phyloP scores from a whole-genome alignment of 2,797 vertebrate species.

The Mionectes olivaceus region DNA sequence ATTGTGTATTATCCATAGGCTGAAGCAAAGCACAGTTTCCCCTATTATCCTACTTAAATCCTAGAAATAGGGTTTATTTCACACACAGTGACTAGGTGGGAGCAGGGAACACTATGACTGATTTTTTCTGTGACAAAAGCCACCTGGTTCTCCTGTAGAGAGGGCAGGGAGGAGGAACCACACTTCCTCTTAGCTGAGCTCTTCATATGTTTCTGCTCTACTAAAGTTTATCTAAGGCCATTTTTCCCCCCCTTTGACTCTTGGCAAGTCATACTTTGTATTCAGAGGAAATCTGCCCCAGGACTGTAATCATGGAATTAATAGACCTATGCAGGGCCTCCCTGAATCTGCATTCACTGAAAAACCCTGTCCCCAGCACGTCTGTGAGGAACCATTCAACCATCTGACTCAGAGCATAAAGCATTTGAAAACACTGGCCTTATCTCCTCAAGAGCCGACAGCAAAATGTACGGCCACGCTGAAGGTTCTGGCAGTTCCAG shows the following conservation, averaged over 20 bases:
- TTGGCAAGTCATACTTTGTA: constrained; percentile 22
- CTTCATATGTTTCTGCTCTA: constrained; percentile 12
- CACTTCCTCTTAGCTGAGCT: neutral
- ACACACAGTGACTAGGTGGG: constrained; percentile 35
- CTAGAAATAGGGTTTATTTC: constrained; percentile 56
- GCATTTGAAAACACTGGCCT: constrained; percentile 56
- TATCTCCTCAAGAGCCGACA: constrained; percentile 55
- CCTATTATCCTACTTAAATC: neutral
- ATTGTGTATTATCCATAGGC: neutral
- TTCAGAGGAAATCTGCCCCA: constrained; percentile 47
- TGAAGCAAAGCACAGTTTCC: neutral
- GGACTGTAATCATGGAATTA: constrained; percentile 52
- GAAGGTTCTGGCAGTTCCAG: constrained; percentile 65
- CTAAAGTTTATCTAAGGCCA: constrained; percentile 33
- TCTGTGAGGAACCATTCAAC: constrained; percentile 15
- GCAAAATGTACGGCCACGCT: constrained; percentile 44
- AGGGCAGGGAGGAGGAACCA: constrained; percentile 1
- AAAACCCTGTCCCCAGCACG: neutral
- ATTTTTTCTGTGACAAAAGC: constrained; percentile 39
- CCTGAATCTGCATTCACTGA: constrained; percentile 51
- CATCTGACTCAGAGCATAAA: constrained; percentile 54
- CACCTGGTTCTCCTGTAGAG: constrained; percentile 40
- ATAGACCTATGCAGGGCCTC: constrained; percentile 35
- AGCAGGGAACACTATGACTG: neutral
- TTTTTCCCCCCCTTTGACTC: constrained; percentile 23